Evolutionary conservation across 2,113 vertebrate genomes (phyloP).

Genomic region (Aix galericulata): DNA sequence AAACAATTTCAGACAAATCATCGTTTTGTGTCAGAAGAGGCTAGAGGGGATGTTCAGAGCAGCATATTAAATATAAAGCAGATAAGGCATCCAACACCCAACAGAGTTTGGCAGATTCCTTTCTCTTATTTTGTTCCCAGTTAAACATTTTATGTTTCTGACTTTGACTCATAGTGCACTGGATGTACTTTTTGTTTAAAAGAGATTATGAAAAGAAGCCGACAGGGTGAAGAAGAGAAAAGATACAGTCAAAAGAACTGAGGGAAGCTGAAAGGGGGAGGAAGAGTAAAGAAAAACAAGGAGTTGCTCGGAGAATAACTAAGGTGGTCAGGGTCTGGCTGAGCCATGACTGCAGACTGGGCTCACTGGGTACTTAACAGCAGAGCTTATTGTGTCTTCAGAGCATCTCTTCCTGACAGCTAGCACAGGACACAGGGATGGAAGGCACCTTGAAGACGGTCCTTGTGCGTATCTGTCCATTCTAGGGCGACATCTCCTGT

Average conservation of each 20-base stretch:
- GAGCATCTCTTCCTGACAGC: neutral
- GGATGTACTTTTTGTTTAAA: neutral
- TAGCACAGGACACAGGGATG: accelerated
- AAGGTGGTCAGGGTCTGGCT: accelerated
- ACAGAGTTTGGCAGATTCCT: neutral
- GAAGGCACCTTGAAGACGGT: neutral
- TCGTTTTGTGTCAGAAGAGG: conserved; percentile 1
- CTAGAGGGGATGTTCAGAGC: conserved; percentile 41
- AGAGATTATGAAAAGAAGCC: neutral
- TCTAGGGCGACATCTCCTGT: neutral
- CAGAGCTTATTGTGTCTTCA: neutral
- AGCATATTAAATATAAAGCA: conserved; percentile 28
- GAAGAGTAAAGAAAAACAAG: neutral
- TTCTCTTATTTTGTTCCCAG: neutral
- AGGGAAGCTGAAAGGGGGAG: neutral
- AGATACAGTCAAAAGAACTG: neutral
- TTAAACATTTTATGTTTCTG: neutral
- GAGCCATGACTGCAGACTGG: neutral
- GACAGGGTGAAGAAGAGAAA: neutral
- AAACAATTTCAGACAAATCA: conserved; percentile 17
- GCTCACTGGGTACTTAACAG: neutral
- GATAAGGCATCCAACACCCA: neutral
- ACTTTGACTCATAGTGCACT: neutral
- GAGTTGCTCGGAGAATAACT: neutral
- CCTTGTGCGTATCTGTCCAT: neutral